Percentiles rank a stretch among this genome's conserved stretches.
Conservation (phyloP, 2,113 vertebrate genomes). For the Oncorhynchus nerka region DNA sequence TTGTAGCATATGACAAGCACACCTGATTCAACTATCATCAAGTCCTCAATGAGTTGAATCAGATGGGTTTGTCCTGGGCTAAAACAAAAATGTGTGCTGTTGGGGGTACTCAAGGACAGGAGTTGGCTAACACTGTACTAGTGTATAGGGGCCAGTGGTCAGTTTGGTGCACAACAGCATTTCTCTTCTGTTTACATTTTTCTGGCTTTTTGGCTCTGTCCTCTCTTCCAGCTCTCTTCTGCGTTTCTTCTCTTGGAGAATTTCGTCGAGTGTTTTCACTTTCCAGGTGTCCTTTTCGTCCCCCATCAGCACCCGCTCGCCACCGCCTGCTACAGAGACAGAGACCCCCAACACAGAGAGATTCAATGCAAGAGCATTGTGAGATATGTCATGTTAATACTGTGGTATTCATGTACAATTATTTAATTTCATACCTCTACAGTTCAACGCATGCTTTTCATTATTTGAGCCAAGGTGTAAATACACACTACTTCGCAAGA, state of each 20-base stretch:
- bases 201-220: slow-evolving; percentile 85
- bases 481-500: background rate
- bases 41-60: too few species aligned
- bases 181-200: slow-evolving; percentile 80
- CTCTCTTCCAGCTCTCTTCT: slow-evolving; percentile 95
- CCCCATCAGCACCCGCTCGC: slow-evolving; percentile 88
- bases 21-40: too few species aligned
- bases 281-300: slow-evolving; percentile 99
- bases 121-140: too few species aligned
- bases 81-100: too few species aligned
- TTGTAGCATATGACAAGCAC: too few species aligned
- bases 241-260: slow-evolving; percentile 95
- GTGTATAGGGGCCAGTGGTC: slow-evolving; percentile 27
- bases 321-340: slow-evolving; percentile 65
- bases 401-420: background rate
- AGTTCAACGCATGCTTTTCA: background rate
- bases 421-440: background rate
- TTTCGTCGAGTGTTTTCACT: slow-evolving; percentile 99
- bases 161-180: too few species aligned
- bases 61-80: too few species aligned
- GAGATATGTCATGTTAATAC: background rate
- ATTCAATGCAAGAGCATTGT: background rate
- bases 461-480: background rate
- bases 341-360: background rate
- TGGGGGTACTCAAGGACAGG: too few species aligned